Percentiles rank a stretch among this genome's conserved stretches.
Evolutionary conservation across 1,140 invertebrate genomes (phyloP).

Genomic region (Drosophila ohnishii): DNA sequence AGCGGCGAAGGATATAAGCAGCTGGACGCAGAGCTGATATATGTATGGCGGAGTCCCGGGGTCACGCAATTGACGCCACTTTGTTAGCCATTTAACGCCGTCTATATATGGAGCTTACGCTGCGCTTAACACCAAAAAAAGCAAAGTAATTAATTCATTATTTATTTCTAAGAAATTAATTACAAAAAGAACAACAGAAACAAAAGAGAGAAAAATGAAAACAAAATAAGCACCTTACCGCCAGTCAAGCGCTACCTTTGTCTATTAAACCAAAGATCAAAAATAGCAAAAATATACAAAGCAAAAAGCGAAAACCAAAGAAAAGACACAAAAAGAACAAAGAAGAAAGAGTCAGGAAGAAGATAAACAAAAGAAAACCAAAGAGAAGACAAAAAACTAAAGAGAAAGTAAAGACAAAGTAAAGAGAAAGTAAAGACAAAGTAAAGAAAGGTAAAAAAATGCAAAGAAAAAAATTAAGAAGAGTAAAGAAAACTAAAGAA

Average conservation of each 20-base stretch:
- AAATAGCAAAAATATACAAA: conserved; percentile 78
- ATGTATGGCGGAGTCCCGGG: conserved; percentile 74
- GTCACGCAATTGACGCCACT: conserved; percentile 70
- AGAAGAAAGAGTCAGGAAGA: neutral
- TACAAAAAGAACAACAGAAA: conserved; percentile 32
- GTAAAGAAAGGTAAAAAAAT: neutral
- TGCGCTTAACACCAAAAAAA: conserved; percentile 40
- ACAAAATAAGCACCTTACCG: conserved; percentile 15
- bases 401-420: neutral
- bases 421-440: neutral
- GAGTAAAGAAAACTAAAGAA: neutral
- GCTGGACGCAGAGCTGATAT: conserved; percentile 53
- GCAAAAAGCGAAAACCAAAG: conserved; percentile 16
- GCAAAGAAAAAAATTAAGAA: no score
- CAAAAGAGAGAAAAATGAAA: conserved; percentile 19
- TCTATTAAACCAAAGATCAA: conserved; percentile 76
- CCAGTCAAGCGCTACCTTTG: conserved; percentile 70
- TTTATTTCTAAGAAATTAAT: conserved; percentile 67
- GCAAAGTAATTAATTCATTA: conserved; percentile 75
- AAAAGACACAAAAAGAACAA: conserved; percentile 10
- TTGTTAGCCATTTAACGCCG: conserved; percentile 74
- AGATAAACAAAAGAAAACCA: conserved; percentile 11
- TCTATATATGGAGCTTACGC: conserved; percentile 71
- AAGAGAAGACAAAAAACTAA: conserved; percentile 4
- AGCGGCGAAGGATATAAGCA: conserved; percentile 31